Conservation (phyloP, 2,113 vertebrate genomes). For the Pollimyrus isidori region DNA sequence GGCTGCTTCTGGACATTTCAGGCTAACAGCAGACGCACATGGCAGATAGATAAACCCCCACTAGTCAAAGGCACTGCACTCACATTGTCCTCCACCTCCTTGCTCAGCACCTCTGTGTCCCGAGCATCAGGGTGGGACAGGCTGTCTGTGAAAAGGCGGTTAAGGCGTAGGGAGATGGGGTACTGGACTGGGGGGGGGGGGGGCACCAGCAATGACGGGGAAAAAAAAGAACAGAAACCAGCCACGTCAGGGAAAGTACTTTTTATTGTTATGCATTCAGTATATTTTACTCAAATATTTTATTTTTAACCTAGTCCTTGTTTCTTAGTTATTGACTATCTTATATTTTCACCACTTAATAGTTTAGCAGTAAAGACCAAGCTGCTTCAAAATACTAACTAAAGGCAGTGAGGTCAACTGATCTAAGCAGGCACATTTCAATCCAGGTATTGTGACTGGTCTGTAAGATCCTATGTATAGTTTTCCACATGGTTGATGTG, state of each 20-base stretch:
- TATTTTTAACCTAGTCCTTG: neutral
- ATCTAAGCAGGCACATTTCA: neutral
- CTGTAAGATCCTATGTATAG: neutral
- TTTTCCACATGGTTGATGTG: neutral
- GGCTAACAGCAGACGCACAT: neutral
- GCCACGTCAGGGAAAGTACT: neutral
- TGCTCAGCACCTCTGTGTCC: constrained; percentile 72
- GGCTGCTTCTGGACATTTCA: neutral
- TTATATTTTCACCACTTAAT: neutral
- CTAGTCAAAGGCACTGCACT: constrained; percentile 29
- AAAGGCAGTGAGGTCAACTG: neutral
- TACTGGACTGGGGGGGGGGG: constrained; percentile 65
- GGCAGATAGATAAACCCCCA: neutral
- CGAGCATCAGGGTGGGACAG: constrained; percentile 63
- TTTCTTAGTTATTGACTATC: neutral
- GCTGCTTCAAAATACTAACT: neutral
- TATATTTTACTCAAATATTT: neutral
- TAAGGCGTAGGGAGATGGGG: constrained; percentile 78
- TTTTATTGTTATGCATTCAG: neutral
- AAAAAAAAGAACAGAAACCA: neutral
- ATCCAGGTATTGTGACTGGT: neutral
- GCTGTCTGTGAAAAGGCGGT: constrained; percentile 74
- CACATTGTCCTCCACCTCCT: constrained; percentile 85
- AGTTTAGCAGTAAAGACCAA: neutral
- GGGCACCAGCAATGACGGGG: neutral